Percentiles rank a stretch among this genome's conserved stretches.
These are phyloP conservation scores for Bruchidius siliquastri DNA, from an alignment of 2,888 invertebrate genomes.

Conservation along the genomic window DNA sequence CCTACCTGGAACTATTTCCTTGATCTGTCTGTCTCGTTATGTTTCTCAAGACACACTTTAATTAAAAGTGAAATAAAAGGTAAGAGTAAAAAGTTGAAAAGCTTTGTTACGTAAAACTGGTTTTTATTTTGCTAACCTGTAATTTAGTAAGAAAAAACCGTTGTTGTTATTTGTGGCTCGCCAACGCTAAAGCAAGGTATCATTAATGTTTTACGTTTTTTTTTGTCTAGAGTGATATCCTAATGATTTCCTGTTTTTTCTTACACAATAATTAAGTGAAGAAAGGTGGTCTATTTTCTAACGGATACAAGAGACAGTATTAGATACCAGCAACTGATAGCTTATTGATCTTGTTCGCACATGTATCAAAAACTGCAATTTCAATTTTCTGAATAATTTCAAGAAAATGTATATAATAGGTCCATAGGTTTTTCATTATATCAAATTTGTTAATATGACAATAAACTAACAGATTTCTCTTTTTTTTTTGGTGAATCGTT, in stretches of 20 bases:
- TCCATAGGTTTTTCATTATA: too few relatives aligned
- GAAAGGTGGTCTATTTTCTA: neutral
- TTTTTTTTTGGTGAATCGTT: too few relatives aligned
- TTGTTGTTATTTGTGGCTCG: neutral
- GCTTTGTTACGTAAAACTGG: neutral
- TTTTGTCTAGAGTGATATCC: neutral
- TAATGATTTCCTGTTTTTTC: neutral
- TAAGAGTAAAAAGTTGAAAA: neutral
- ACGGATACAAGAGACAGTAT: neutral
- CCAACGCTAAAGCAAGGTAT: neutral
- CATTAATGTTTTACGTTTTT: neutral
- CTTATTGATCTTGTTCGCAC: too few relatives aligned
- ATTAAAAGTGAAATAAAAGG: neutral
- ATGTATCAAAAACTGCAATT: too few relatives aligned
- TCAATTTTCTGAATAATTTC: too few relatives aligned
- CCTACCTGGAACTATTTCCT: neutral
- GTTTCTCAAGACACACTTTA: neutral
- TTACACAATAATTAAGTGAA: neutral
- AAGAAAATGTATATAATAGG: too few relatives aligned
- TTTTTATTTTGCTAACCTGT: neutral
- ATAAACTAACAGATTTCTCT: too few relatives aligned
- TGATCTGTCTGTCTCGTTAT: neutral
- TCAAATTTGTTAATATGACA: too few relatives aligned
- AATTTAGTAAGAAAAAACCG: neutral
- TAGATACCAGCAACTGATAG: too few relatives aligned